These are phyloP conservation scores for Xanthia icteritia DNA, from an alignment of 2,888 invertebrate species.

Conservation along the genomic window DNA sequence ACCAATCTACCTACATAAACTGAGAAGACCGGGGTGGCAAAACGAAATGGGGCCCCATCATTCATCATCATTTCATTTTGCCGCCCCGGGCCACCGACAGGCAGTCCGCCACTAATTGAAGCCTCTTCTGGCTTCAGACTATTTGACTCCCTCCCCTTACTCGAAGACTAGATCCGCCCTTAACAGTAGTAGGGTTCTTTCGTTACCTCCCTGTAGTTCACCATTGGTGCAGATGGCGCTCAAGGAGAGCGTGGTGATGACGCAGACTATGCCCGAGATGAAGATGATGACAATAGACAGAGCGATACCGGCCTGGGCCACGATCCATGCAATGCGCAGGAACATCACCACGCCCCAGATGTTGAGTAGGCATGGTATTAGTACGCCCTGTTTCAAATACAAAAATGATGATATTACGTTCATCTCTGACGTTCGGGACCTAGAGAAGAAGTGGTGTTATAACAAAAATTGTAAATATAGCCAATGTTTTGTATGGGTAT, in stretches of 20 bases:
- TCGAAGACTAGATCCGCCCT: neutral
- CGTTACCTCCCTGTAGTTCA: constrained; percentile 97
- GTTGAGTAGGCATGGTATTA: constrained; percentile 98
- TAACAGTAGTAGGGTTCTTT: neutral
- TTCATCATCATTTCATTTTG: neutral
- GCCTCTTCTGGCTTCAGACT: neutral
- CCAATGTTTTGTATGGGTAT: neutral
- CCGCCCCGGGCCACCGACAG: too few relatives aligned
- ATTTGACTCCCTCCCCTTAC: neutral
- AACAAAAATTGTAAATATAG: neutral
- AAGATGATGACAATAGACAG: constrained; percentile 91
- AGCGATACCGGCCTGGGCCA: constrained; percentile 97
- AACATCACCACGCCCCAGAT: constrained; percentile 99
- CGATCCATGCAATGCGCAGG: constrained; percentile 98
- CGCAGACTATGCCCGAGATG: constrained; percentile 90
- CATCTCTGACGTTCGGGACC: neutral
- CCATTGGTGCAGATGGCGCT: constrained; percentile 98
- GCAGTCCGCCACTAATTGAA: neutral
- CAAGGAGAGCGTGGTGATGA: constrained; percentile 96
- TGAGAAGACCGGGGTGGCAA: too few relatives aligned
- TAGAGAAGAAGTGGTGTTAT: neutral
- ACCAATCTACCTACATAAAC: too few relatives aligned
- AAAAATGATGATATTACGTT: neutral
- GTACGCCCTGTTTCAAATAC: constrained; percentile 91
- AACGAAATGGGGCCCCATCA: too few relatives aligned